Evolutionary conservation across 2,888 invertebrate species (phyloP).

Genomic region (Miltochrista miniata): DNA sequence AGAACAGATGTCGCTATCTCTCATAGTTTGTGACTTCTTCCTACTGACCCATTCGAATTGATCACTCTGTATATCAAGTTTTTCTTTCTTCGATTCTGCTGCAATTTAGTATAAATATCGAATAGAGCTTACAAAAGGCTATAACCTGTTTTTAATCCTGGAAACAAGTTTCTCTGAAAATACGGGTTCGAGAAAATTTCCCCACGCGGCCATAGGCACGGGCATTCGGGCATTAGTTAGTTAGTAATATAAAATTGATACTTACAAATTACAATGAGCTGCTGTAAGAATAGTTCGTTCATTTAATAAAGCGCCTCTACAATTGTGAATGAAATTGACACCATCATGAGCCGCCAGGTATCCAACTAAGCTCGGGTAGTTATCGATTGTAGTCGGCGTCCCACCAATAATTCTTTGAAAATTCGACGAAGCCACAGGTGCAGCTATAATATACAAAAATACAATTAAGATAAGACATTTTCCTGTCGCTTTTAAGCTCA

Average conservation of each 20-base stretch:
- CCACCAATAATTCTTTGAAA: background rate
- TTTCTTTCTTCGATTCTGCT: no score
- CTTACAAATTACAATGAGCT: constrained; percentile 1
- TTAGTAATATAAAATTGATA: background rate
- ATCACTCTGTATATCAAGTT: no score
- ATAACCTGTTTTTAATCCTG: no score
- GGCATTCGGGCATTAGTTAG: no score
- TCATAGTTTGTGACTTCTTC: no score
- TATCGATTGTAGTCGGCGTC: background rate
- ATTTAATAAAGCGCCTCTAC: constrained; percentile 1
- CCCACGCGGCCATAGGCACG: no score
- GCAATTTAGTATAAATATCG: no score
- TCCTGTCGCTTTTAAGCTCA: background rate
- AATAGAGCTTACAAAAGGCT: no score
- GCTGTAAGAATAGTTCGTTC: constrained; percentile 1
- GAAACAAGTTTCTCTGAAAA: no score
- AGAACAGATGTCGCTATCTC: no score
- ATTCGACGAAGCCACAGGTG: background rate
- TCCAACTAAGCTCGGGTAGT: background rate
- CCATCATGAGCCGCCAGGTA: background rate
- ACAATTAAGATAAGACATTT: background rate
- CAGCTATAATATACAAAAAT: background rate
- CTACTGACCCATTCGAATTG: no score
- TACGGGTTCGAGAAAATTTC: no score
- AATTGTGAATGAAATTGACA: background rate